A percentile compares a stretch with the other conserved stretches of the same genome.
Evolutionary conservation across 1,140 invertebrate genomes (phyloP).

Genomic region (Neotoxoptera formosana): DNA sequence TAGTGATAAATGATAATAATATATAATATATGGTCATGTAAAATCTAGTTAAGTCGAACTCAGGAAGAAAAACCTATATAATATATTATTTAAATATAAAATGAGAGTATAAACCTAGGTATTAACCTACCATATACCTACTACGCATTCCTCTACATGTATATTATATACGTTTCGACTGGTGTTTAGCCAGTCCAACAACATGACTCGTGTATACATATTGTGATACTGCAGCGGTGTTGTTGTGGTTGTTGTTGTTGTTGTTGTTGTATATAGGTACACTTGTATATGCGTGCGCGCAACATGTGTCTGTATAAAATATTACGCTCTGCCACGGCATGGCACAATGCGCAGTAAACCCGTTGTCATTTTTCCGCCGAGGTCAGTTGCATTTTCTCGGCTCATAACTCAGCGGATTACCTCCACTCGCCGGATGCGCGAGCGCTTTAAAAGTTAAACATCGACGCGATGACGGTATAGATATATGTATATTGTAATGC

Average conservation of each 20-base stretch:
- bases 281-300: constrained; percentile 15
- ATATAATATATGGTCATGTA: no score
- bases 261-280: neutral
- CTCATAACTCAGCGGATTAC: constrained; percentile 24
- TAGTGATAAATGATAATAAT: no score
- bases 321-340: neutral
- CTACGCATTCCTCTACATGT: neutral
- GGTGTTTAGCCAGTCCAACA: constrained; percentile 10
- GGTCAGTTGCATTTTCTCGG: constrained; percentile 44
- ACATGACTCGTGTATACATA: neutral
- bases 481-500: neutral
- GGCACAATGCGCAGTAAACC: constrained; percentile 3
- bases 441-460: neutral
- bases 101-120: no score
- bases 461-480: neutral
- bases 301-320: neutral
- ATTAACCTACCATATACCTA: no score
- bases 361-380: constrained; percentile 38
- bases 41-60: no score
- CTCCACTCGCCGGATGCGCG: neutral
- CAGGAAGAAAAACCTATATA: no score
- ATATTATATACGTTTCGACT: neutral
- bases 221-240: neutral
- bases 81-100: no score
- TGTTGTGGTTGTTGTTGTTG: neutral